Base-by-base conservation (phyloP, 2,113 vertebrate genomes). In the Calonectris borealis region DNA sequence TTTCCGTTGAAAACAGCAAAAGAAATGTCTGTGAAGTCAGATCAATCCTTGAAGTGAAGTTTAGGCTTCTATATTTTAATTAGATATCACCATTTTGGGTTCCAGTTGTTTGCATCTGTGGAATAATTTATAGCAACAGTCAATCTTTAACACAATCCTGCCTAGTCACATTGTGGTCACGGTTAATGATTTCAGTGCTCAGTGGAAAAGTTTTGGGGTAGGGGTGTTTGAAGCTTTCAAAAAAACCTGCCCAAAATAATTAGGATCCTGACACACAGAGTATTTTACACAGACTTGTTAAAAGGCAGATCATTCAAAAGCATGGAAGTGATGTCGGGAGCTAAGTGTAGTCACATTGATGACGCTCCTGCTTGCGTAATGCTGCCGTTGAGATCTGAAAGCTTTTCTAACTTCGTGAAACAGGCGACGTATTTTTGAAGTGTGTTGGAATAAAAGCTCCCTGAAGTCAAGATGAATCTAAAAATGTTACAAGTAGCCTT, bases 41-140 rank as follows among this genome's bases (percentile, higher is more conserved):
- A 61, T 83, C 62, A 79, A 64, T 64, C 48, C 66, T 85, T 82
- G 25, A 88, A 76, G 10, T 36, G n/a, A 84, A 55, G n/a, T 69
- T 86, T n/a, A 54, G 4, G 10, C 38, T 80, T 89, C 86, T 66
- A 1, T 51, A 57, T 83, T 93, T 93, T 94, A 95, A 85, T 57
- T 83, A 71, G 70, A 66, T 62, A 83, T 55, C 64, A 69, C 12
- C 17, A 70, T 86, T 91, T 94, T 71, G 19, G 26, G 25, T 44
- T 85, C 54, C 29, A 54, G 48, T n/a, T 83, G 25, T 79, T 75
- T 69, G 32, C 54, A 51, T 91, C 40, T 81, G 44, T 52, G 52
- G 60, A 88, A 78, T 84, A 75, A 93, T 71, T 94, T 83, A 83
- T n/a, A 82, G 60, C 32, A 94, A 90, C 36, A 51, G 46, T n/a